Conservation (phyloP, 2,797 vertebrate species). For the Scolopax bukidnonensis region DNA sequence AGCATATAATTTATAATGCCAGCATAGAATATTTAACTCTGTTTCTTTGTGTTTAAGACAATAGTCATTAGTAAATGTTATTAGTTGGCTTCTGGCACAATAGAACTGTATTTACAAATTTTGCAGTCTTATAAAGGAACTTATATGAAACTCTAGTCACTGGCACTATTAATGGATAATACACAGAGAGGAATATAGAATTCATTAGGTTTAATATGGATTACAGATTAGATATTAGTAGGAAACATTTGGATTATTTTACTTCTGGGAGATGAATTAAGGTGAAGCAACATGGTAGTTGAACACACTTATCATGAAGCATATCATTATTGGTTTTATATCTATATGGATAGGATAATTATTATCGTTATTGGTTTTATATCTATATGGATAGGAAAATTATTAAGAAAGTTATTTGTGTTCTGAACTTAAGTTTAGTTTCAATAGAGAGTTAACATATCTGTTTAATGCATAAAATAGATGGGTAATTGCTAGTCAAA, state of each 20-base stretch:
- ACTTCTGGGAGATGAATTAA: conserved; percentile 12
- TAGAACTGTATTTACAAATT: neutral
- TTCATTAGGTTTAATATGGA: neutral
- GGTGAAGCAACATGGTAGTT: neutral
- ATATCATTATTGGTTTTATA: neutral
- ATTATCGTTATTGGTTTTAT: neutral
- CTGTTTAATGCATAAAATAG: neutral
- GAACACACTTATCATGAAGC: neutral
- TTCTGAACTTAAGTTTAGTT: neutral
- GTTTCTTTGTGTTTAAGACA: neutral
- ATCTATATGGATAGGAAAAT: neutral
- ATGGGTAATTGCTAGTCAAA: neutral
- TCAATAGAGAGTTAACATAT: neutral
- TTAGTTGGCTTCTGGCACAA: neutral
- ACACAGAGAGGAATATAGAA: neutral
- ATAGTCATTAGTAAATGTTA: neutral
- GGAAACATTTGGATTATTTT: neutral
- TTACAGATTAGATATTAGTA: neutral
- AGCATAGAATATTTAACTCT: neutral
- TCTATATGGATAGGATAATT: neutral
- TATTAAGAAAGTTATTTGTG: neutral
- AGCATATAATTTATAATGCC: neutral
- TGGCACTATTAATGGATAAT: neutral
- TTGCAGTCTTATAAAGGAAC: neutral
- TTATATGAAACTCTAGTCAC: neutral